Base-by-base conservation (phyloP, 2,888 invertebrate genomes). In the Perizoma flavofasciatum region DNA sequence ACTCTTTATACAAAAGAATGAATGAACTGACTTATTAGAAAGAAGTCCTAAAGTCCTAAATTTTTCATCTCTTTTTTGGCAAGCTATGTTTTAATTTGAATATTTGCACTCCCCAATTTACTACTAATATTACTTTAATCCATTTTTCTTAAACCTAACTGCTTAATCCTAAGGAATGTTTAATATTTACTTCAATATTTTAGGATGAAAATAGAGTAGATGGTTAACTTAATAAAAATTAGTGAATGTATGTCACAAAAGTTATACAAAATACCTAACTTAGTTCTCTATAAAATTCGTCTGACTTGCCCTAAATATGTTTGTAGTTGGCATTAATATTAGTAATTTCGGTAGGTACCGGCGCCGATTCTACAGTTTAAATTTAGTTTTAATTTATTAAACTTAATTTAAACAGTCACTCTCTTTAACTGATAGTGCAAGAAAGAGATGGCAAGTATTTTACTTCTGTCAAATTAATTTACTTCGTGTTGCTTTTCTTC, bases 261-360 rank as follows among this genome's bases (percentile, higher is more conserved):
- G 37, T 37, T 7, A 8, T 41, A 41, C n/a, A 41, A n/a, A 41
- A 41, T n/a, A 41, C 4, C n/a, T 41, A n/a, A 11, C 3, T 43
- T 6, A 44, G 22, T 5, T 22, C 2, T 44, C 22, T 22, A 11
- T 44, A 7, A 44, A 22, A 44, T 22, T 43, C 8, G 39, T 39
- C 5, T 55, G 40, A 55, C 34, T 41, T 55, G 52, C 45, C 44
- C 45, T 37, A 7, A 37, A 49, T 49, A 49, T 49, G 49, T 49
- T 49, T 35, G 22, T 22, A 39, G 44, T 45, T 34, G 52, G 45
- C 52, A 52, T 46, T 46, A 9, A 48, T 35, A 35, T 35, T 46
- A 45, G 8, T 34, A 41, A 50, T 39, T n/a, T 43, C 7, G 22
- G 22, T 22, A 22, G 22, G 22, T 22, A 22, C 22, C 3, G 22